Evolutionary conservation across 2,797 vertebrate genomes (phyloP), one percentile per base, ranked within the genome.

Genomic region (Anniella stebbinsi): DNA sequence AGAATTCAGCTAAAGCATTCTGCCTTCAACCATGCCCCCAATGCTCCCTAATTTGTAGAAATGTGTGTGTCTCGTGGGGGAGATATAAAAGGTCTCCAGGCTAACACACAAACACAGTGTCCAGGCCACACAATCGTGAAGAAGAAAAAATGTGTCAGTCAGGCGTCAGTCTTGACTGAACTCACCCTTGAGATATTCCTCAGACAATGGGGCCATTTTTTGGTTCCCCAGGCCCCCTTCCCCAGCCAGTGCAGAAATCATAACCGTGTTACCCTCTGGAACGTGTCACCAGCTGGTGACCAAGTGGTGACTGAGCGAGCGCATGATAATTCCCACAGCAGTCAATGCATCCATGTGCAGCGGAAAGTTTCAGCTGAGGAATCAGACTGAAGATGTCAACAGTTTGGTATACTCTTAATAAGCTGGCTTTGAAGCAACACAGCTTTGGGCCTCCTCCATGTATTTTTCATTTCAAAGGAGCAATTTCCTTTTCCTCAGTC

Each of bases 161-260:
- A 15, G 7, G 89, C 87, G 6, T 90, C 95, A 93, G 93, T 84
- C 88, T 88, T 0, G 76, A 90, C 94, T 97, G 97, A 97, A 96
- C 95, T 97, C 96, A 96, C 94, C 87, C 96, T 6, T 89, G 89
- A 96, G 94, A 94, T 92, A 95, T 94, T 95, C 93, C 94, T 92
- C 1, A 17, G 94, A 97, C 97, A 97, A 97, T 96, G 92, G 87
- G 66, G 60, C 88, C 93, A 93, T 97, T 97, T 95, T 96, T 69
- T 83, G 45, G 36, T 69, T 36, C 60, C 63, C 60, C n/a, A 9
- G 33, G 72, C 88, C 60, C 91, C 85, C 5, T 87, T 0, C 9
- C 72, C 91, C 33, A 1, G n/a, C 80, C 93, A 2, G 1, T 54
- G 23, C 60, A 85, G 88, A 91, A 91, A 88, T 77, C 70, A 82